Base-by-base conservation (phyloP, 2,797 vertebrate species). In the Ataeniobius toweri region DNA sequence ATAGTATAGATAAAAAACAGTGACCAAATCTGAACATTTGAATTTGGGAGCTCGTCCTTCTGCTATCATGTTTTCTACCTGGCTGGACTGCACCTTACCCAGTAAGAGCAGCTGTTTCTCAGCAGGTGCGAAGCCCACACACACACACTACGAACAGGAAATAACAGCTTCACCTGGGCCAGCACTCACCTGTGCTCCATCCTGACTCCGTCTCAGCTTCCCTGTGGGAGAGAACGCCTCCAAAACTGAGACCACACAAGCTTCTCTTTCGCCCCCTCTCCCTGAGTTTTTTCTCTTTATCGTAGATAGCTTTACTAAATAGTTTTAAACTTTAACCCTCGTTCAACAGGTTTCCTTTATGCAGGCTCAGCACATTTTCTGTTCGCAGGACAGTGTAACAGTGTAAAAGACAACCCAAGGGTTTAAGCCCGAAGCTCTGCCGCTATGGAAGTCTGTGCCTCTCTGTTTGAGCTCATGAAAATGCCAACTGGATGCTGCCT, bases 131-230 rank as follows among this genome's bases (percentile, higher is more conserved):
- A 81, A 82, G 90, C 89, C 92, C 85, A 90, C 93, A 86, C 86
- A 90, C 93, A 95, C 92, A 84, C 88, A 87, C 82, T 12, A 74
- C 18, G 53, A 86, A 92, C 93, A 96, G 96, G 96, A 96, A 96
- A 95, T 95, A 87, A 92, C 65, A 84, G 82, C 85, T 89, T 92
- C 83, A 95, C 94, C 94, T 93, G 91, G 88, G 94, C 94, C 95
- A 95, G 89, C 88, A 89, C 74, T 94, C 93, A 94, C 94, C 93
- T 95, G 94, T 83, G 90, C 85, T 88, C 75, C 75, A 39, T 89
- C 90, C 90, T 92, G 91, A 93, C 86, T 91, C 87, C 83, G 86
- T 85, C 80, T 79, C 82, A 55, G 82, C 81, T 36, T 61, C 88
- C 81, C 87, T 70, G 89, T 81, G 85, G 91, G 93, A 81, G 53